Evolutionary conservation across 1,140 invertebrate genomes (phyloP), one percentile per base, ranked within the genome.

Genomic region (Hydropsyche tenuis): DNA sequence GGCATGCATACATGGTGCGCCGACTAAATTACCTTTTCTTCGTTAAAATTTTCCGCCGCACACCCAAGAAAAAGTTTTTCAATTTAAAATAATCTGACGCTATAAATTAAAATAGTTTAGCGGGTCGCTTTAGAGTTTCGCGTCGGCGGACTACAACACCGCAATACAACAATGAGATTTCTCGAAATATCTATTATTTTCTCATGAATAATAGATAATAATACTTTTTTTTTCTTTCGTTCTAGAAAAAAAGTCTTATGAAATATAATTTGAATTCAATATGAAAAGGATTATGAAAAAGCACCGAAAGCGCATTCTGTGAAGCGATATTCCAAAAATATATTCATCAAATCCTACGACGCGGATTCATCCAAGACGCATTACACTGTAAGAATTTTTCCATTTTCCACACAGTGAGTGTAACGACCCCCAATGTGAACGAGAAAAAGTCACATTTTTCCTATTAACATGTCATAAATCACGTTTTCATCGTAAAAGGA

Each of bases 71-170:
- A 60, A 60, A 60, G 22, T 60, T 60, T 60, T 60, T 60, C 56
- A 60, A 60, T 60, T 60, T 25, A 60, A 60, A 60, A 60, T 60
- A 60, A 60, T 60, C 56, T 60, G 20, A 37, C 5, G 22, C 56
- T 22, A 60, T 60, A 60, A 60, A 60, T 60, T 60, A 60, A 60
- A 60, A 60, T 60, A 60, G 56, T 60, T 60, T 60, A 12, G 23
- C 22, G 22, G 56, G 20, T 60, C 56, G 56, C 56, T 37, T 37
- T 37, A 37, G 30, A 37, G 30, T 37, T 37, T 37, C 30, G 30
- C 30, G 30, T 37, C 30, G 30, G 30, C 9, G 30, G 9, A 37
- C 30, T 37, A 37, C 9, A 37, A 37, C 30, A 37, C 3, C 3
- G 9, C 30, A 9, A 37, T 37, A 37, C 30, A 37, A 37, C 30